Evolutionary conservation across 1,140 invertebrate genomes (phyloP).

Genomic region (Pseudomyrmex sp.): DNA sequence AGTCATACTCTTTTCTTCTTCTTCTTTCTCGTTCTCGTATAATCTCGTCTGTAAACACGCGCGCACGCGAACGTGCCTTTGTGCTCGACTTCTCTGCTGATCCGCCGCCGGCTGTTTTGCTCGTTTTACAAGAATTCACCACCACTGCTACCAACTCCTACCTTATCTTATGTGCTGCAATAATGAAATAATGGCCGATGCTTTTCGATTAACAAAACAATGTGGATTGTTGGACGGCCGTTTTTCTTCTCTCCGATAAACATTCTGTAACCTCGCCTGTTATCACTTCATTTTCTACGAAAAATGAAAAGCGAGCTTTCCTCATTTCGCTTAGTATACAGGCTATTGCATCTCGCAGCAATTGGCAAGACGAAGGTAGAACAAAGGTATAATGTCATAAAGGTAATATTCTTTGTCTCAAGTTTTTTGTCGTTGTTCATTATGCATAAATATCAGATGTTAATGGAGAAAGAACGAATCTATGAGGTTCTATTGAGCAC

Average conservation of each 20-base stretch:
- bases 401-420: constrained; percentile 41
- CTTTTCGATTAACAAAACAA: constrained; percentile 55
- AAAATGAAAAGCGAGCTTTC: constrained; percentile 35
- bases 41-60: constrained; percentile 60
- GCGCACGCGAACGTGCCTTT: constrained; percentile 39
- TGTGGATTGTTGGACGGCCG: constrained; percentile 31
- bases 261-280: neutral
- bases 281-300: constrained; percentile 51
- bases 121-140: constrained; percentile 23
- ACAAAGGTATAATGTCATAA: constrained; percentile 15
- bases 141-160: neutral
- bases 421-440: constrained; percentile 49
- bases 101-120: constrained; percentile 39
- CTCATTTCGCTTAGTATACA: neutral
- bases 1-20: neutral
- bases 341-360: neutral
- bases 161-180: constrained; percentile 43
- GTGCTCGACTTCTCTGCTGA: constrained; percentile 17
- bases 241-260: neutral
- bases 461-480: constrained; percentile 35
- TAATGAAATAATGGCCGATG: constrained; percentile 62
- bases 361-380: constrained; percentile 11
- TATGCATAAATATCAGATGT: constrained; percentile 58
- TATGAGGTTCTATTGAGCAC: constrained; percentile 8
- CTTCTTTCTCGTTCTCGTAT: constrained; percentile 5